Evolutionary conservation across 2,888 invertebrate genomes (phyloP), one percentile per base, ranked within the genome.

Genomic region (Chrysolina oricalcia): DNA sequence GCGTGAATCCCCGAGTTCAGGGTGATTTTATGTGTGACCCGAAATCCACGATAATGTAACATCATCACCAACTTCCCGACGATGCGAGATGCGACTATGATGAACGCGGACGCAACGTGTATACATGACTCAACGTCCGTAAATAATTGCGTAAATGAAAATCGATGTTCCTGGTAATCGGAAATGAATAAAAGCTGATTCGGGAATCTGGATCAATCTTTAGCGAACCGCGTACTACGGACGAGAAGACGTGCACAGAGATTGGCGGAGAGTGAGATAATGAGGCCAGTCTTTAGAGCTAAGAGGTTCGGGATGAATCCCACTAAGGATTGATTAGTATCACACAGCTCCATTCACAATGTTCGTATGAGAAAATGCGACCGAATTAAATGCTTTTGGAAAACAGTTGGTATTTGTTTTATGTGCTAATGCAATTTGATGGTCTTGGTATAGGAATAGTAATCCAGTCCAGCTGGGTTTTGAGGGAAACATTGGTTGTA

Each of bases 101-200:
- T 35, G 35, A 8, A 35, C 35, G 35, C 35, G 8, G 8, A 35
- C 53, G 53, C 19, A 53, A 21, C 53, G 21, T 53, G 21, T 53
- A 19, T 21, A 53, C 53, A 21, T 53, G 5, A 53, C 21, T 53
- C 21, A 53, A 21, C 19, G 53, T 48, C 48, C 17, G 48, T 10
- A 17, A 48, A 48, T 53, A 53, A 53, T 53, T 53, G 53, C 2
- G 21, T 53, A 23, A 53, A 19, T 13, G 53, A 53, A 53, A 53
- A 53, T 53, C 53, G 53, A 53, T 53, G 21, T 53, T 53, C 21
- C 13, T 19, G 19, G 11, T 15, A 19, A 53, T 19, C 19, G 21
- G 19, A 53, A 53, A 53, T 23, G 53, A 53, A 21, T 53, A 13
- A 19, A 53, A 21, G 53, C 53, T 53, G 5, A 53, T 53, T 53